These are phyloP conservation scores for Macropus fuliginosus DNA, from an alignment of 2,797 vertebrate genomes.

Conservation along the genomic window DNA sequence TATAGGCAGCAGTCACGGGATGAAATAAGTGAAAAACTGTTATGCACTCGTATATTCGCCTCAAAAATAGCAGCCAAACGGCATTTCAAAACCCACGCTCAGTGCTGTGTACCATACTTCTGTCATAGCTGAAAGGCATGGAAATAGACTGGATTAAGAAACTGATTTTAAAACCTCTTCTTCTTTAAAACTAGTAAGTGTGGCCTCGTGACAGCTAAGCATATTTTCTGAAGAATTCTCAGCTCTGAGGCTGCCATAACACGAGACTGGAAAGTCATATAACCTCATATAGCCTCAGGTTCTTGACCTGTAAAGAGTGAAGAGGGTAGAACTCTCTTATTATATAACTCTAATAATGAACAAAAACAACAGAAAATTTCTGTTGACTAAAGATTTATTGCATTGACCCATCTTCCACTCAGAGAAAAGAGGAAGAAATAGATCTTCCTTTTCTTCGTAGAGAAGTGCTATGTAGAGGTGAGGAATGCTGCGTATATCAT, in stretches of 20 bases:
- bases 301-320: not conserved
- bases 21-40: constrained; percentile 2
- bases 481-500: not conserved
- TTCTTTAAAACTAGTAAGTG: constrained; percentile 52
- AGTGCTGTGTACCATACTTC: constrained; percentile 21
- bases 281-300: not conserved
- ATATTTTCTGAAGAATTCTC: constrained; percentile 7
- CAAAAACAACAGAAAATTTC: not conserved
- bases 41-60: constrained; percentile 22
- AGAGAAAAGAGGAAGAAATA: not conserved
- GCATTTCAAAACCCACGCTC: constrained; percentile 20
- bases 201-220: constrained; percentile 11
- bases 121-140: constrained; percentile 49
- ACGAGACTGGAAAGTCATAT: not conserved
- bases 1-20: constrained; percentile 2
- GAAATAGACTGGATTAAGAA: constrained; percentile 52
- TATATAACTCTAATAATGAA: not conserved
- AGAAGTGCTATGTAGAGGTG: not conserved
- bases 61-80: constrained; percentile 37
- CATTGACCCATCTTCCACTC: not conserved
- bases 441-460: not conserved
- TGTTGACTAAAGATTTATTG: not conserved
- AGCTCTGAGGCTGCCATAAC: not conserved
- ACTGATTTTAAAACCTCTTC: constrained; percentile 38
- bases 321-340: not conserved